phyloP scores from a whole-genome alignment of 2,113 vertebrate species.

The Ciconia stormi region DNA sequence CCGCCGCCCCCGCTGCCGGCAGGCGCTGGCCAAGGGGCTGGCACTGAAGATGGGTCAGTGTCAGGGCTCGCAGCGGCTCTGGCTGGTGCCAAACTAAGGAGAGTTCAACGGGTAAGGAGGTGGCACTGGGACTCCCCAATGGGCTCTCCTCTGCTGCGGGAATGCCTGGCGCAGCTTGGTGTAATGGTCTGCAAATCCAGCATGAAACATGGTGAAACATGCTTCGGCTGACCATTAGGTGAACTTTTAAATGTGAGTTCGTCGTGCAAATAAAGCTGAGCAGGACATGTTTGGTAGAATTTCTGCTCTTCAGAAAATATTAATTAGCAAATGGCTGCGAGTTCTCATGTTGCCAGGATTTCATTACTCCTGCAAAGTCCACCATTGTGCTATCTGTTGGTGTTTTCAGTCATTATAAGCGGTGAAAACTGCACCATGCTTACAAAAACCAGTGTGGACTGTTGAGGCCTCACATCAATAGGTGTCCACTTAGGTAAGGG shows the following conservation, averaged over 20 bases:
- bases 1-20: conserved; percentile 88
- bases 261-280: not conserved
- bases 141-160: not conserved
- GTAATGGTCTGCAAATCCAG: not conserved
- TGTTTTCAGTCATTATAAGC: not conserved
- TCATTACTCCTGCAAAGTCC: not conserved
- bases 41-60: conserved; percentile 80
- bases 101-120: conserved; percentile 89
- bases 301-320: not conserved
- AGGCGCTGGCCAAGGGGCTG: conserved; percentile 76
- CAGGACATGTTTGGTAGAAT: not conserved
- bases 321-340: not conserved
- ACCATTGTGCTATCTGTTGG: not conserved
- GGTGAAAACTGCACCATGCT: not conserved
- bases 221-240: not conserved
- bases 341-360: not conserved
- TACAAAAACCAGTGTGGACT: not conserved
- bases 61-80: conserved; percentile 93
- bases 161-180: not conserved
- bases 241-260: not conserved
- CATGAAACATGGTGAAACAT: not conserved
- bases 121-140: rapidly evolving
- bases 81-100: conserved; percentile 96
- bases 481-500: not conserved
- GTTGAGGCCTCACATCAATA: not conserved